These are phyloP conservation scores for Heteractis magnifica DNA, from an alignment of 92 coral and sea anemone species.

Conservation along the genomic window DNA sequence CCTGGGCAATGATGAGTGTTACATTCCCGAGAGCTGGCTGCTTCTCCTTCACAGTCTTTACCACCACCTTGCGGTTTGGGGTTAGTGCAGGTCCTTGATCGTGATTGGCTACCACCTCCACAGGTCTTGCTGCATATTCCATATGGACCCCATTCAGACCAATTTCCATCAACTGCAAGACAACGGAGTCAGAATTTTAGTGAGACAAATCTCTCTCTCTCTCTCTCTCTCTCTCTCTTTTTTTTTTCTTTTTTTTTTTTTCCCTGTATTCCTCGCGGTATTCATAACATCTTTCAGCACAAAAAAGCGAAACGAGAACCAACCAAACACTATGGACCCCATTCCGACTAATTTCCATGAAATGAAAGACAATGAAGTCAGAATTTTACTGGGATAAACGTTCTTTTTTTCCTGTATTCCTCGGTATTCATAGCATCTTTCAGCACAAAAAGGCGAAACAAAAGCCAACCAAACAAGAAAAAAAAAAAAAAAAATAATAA, in stretches of 20 bases:
- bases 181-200: neutral
- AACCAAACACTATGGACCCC: neutral
- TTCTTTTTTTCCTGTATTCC: too few species aligned
- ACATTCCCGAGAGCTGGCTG: neutral
- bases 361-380: neutral
- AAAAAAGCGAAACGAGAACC: too few species aligned
- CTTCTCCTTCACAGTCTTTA: neutral
- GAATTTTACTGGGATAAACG: neutral
- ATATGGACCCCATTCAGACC: conserved; percentile 12
- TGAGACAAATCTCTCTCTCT: neutral
- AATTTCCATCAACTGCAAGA: conserved; percentile 14
- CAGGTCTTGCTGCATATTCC: conserved; percentile 1
- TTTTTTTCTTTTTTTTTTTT: too few species aligned
- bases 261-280: too few species aligned
- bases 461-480: neutral
- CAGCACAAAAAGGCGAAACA: too few species aligned
- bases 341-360: conserved; percentile 7
- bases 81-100: conserved; percentile 22
- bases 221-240: too few species aligned
- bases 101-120: neutral
- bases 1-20: conserved; percentile 23
- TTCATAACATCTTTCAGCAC: too few species aligned
- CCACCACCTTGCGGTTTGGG: conserved; percentile 17
- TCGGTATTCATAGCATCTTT: too few species aligned
- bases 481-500: too few species aligned